Evolutionary conservation across 2,888 invertebrate species (phyloP).

Genomic region (Colostygia pectinataria): DNA sequence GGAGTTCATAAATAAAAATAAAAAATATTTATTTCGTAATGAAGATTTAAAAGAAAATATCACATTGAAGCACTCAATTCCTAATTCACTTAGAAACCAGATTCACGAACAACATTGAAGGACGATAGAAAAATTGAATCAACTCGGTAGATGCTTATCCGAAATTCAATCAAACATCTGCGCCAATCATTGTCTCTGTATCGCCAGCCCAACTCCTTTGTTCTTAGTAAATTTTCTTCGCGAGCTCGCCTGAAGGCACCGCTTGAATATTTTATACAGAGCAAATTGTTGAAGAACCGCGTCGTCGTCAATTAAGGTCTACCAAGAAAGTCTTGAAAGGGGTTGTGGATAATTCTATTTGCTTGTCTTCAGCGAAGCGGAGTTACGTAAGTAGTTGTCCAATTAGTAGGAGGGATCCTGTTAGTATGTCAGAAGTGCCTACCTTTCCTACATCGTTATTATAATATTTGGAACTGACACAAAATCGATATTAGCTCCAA

Average conservation of each 20-base stretch:
- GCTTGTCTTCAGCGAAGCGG: constrained; percentile 28
- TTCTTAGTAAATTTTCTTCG: constrained; percentile 45
- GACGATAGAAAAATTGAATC: constrained; percentile 26
- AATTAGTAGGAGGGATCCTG: constrained; percentile 28
- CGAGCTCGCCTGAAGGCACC: constrained; percentile 26
- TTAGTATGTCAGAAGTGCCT: constrained; percentile 13
- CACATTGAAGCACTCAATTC: too few species aligned
- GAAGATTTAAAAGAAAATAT: too few species aligned
- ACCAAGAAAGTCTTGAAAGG: constrained; percentile 29
- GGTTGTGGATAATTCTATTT: constrained; percentile 39
- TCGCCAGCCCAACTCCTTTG: constrained; percentile 38
- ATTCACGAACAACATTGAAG: constrained; percentile 9
- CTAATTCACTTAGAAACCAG: not conserved
- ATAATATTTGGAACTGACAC: constrained; percentile 2
- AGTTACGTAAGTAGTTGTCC: constrained; percentile 23
- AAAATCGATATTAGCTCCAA: not conserved
- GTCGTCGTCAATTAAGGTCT: constrained; percentile 42
- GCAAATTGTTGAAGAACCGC: constrained; percentile 39
- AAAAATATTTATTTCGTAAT: too few species aligned
- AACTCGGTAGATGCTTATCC: constrained; percentile 23
- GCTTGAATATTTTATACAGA: constrained; percentile 43
- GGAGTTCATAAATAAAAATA: not conserved
- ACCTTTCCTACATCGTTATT: constrained; percentile 1
- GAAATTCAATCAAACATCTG: constrained; percentile 39
- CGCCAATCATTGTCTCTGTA: constrained; percentile 41